phyloP scores from a whole-genome alignment of 2,113 vertebrate species.

The Proterorhinus semilunaris region DNA sequence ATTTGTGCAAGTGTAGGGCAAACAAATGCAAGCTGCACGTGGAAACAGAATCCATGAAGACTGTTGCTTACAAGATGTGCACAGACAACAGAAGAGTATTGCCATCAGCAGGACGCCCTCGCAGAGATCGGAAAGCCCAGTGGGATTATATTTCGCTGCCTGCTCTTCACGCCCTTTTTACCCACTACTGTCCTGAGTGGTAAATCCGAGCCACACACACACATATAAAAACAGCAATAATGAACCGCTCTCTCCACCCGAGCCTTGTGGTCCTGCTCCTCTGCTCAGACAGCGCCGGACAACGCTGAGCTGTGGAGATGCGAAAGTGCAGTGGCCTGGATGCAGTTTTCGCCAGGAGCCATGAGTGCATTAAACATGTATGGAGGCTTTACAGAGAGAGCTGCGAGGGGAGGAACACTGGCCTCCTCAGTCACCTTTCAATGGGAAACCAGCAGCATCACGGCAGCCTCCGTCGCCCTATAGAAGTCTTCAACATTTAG shows the following conservation, averaged over 20 bases:
- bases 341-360: slow-evolving; percentile 55
- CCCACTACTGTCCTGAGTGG: too few relatives aligned
- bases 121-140: too few relatives aligned
- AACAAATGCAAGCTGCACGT: neutral
- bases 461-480: neutral
- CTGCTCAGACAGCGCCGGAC: neutral
- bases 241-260: slow-evolving; percentile 1
- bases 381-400: slow-evolving; percentile 42
- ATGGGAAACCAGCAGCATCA: slow-evolving; percentile 10
- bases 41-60: neutral
- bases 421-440: slow-evolving; percentile 30
- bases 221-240: neutral
- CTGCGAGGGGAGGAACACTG: slow-evolving; percentile 33
- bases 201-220: too few relatives aligned
- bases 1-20: slow-evolving; percentile 43
- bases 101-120: too few relatives aligned
- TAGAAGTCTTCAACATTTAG: neutral
- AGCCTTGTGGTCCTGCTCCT: slow-evolving; percentile 8
- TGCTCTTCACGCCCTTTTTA: too few relatives aligned
- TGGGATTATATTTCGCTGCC: too few relatives aligned
- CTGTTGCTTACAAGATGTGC: too few relatives aligned
- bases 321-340: slow-evolving; percentile 42
- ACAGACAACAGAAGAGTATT: too few relatives aligned
- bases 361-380: slow-evolving; percentile 64
- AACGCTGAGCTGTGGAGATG: neutral